phyloP scores from a whole-genome alignment of 2,113 vertebrate species.

The Pholis gunnellus region DNA sequence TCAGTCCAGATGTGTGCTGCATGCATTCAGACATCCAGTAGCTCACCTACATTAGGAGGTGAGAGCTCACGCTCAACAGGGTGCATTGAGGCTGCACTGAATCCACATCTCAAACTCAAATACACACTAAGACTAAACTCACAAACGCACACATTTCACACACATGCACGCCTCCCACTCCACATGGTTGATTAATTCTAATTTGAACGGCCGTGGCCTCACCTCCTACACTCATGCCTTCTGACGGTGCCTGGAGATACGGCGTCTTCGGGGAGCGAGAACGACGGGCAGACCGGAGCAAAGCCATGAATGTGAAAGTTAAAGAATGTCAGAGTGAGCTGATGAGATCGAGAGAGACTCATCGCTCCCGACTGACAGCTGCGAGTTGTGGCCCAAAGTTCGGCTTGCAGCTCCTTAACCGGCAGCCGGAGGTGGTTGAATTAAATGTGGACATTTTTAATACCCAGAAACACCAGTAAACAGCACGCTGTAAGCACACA shows the following conservation, averaged over 20 bases:
- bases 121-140: background rate
- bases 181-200: conserved; percentile 77
- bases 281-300: conserved; percentile 16
- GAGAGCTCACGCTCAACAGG: conserved; percentile 39
- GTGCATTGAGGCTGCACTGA: conserved; percentile 29
- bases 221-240: conserved; percentile 75
- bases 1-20: conserved; percentile 33
- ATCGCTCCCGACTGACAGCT: conserved; percentile 21
- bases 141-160: conserved; percentile 9
- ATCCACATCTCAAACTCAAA: conserved; percentile 12
- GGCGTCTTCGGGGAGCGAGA: conserved; percentile 27
- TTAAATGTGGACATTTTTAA: background rate
- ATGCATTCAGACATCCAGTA: background rate
- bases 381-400: conserved; percentile 22
- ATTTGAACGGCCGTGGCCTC: conserved; percentile 74
- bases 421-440: conserved; percentile 15
- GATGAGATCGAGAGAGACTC: conserved; percentile 22
- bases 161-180: conserved; percentile 66
- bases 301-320: conserved; percentile 31
- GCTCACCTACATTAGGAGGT: conserved; percentile 37
- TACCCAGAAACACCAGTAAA: background rate
- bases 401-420: background rate
- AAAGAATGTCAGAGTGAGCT: conserved; percentile 7
- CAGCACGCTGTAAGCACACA: background rate
- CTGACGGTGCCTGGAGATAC: conserved; percentile 54